Percentiles rank a stretch among this genome's conserved stretches.
These are phyloP conservation scores for Batillaria attramentaria DNA, from an alignment of 1,140 invertebrate genomes.

Conservation along the genomic window DNA sequence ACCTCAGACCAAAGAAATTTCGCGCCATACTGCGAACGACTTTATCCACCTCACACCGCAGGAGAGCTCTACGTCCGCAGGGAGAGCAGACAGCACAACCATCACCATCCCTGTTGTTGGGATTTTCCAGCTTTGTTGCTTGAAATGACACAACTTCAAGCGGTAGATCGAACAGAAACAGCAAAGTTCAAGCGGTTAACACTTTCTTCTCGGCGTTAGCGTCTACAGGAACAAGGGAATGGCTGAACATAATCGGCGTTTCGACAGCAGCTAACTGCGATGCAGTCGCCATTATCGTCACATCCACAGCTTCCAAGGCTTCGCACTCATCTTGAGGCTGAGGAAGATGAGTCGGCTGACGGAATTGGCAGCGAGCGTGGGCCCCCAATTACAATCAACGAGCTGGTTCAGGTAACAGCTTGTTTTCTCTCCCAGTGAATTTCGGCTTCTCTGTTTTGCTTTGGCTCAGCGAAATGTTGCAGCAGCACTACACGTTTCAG, in stretches of 20 bases:
- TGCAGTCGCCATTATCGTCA: not conserved
- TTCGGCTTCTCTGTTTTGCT: too few species aligned
- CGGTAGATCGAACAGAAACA: not conserved
- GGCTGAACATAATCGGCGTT: slow-evolving; percentile 8
- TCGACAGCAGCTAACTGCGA: not conserved
- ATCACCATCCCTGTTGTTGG: too few species aligned
- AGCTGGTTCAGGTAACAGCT: slow-evolving; percentile 60
- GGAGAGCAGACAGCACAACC: slow-evolving; percentile 3
- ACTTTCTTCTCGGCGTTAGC: too few species aligned
- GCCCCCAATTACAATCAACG: slow-evolving; percentile 64
- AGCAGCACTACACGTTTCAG: too few species aligned
- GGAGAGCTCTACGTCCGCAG: not conserved
- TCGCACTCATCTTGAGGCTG: slow-evolving; percentile 8
- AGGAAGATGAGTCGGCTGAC: not conserved
- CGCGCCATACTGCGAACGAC: not conserved
- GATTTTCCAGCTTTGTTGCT: not conserved
- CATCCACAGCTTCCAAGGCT: not conserved
- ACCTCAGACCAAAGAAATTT: not conserved
- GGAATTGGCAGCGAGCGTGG: slow-evolving; percentile 37
- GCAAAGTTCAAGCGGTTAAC: not conserved
- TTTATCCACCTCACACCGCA: not conserved
- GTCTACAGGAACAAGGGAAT: not conserved
- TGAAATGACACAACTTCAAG: not conserved
- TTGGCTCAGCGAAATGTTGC: too few species aligned
- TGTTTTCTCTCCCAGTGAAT: too few species aligned